Evolutionary conservation across 2,888 invertebrate genomes (phyloP), one percentile per base, ranked within the genome.

Genomic region (Pyrrhosoma nymphula): DNA sequence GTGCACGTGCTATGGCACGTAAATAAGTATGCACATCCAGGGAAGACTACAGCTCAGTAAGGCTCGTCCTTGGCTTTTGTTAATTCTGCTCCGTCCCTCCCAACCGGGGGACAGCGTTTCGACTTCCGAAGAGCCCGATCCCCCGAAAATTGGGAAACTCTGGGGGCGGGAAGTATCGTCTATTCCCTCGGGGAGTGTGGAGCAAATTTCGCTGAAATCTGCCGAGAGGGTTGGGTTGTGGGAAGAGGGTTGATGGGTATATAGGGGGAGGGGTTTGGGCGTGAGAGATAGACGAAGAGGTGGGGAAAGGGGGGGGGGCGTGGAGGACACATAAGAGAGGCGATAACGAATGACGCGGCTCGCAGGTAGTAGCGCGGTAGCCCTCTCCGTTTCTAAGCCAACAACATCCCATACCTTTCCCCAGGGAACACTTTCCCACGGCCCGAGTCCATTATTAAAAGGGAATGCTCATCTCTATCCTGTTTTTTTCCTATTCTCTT

Each of bases 361-460:
- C 82, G 16, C 82, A 82, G 82, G 82, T 35, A 82, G 69, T 35
- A 82, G 60, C 60, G 20, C 6, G 6, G 4, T 20, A 60, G 10
- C 60, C 30, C 30, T 82, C 10, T 35, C 35, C 82, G 82, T 39
- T 60, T 89, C 56, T 56, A 89, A 89, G 56, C 89, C 89, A 89
- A 89, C 89, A 89, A 89, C 89, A 56, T 56, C 63, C 35, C 63
- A 30, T 39, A 91, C 91, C 93, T 93, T 93, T 93, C 93, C 69
- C 47, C 93, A 47, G 69, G 82, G 82, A 82, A 30, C 47, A 47
- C 93, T 93, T 93, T 93, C 93, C 93, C 93, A 93, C 93, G 93
- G 91, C 93, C n/a, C 47, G 93, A 93, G 93, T 75, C 93, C 93
- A 93, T 93, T 93, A 93, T 69, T 93, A 93, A 93, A 93, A 75